Evolutionary conservation across 2,888 invertebrate genomes (phyloP), one percentile per base, ranked within the genome.

Genomic region (Mesorhabditis spiculigera): DNA sequence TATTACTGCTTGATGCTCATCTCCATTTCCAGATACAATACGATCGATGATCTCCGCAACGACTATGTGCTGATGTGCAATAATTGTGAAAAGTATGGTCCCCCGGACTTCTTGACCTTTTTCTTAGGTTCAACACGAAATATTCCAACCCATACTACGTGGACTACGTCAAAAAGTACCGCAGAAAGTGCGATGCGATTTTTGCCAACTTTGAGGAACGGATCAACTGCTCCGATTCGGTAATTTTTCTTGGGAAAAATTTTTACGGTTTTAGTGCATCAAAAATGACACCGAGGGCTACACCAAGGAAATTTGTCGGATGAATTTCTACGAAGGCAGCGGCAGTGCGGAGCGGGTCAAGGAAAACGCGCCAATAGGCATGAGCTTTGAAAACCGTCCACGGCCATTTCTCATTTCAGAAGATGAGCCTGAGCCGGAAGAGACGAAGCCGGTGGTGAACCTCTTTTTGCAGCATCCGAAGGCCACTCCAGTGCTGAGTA

Each of bases 1-100:
- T 16, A 13, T 13, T 13, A 63, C 8, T 16, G 13, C 16, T 16
- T 8, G 13, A 13, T 63, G 13, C 8, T 28, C 8, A 13, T 63
- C 8, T 16, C 13, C 16, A 41, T 63, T 63, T 58, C 58, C 10
- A 63, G 63, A 13, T 28, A 63, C 16, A n/a, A 13, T 13, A 63
- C 89, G 8, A 62, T 96, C 62, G 91, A 91, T 73, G 91, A 92
- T 45, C 90, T 97, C 83, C 93, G 94, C 85, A 89, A 89, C 0
- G 97, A 98, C 88, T 96, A 97, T 86, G 91, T 92, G 82, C 89
- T 96, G n/a, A 96, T 98, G 92, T 93, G 96, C 71, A 91, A 91
- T 77, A 98, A 98, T 87, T 98, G 97, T 86, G 89, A 94, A 82
- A 92, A 92, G 0, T 98, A 50, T 50, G 8, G 8, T 1, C n/a